A percentile compares a stretch with the other conserved stretches of the same genome.
These are phyloP conservation scores for Aptenodytes forsteri DNA, from an alignment of 2,113 vertebrate species.

Conservation along the genomic window DNA sequence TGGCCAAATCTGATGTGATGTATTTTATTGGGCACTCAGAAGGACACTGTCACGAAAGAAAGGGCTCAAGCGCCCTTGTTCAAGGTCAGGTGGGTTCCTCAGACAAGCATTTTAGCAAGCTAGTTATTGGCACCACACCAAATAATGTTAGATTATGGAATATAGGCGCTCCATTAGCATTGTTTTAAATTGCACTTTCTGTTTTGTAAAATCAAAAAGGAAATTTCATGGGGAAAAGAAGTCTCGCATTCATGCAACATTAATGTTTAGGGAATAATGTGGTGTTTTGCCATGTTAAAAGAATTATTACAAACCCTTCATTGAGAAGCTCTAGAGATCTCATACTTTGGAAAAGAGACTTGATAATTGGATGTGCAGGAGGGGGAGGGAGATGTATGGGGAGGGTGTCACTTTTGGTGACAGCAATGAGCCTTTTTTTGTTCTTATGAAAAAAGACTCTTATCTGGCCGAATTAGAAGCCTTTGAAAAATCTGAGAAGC, in stretches of 20 bases:
- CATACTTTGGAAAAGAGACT: slow-evolving; percentile 57
- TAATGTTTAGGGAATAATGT: slow-evolving; percentile 67
- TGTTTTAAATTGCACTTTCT: slow-evolving; percentile 65
- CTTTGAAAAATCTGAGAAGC: not conserved
- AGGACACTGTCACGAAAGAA: not conserved
- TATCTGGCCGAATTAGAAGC: slow-evolving; percentile 3
- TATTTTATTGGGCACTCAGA: not conserved
- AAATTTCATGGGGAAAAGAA: slow-evolving; percentile 63
- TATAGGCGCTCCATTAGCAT: slow-evolving; percentile 36
- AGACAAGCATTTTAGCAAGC: not conserved
- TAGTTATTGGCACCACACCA: not conserved
- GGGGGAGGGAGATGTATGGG: slow-evolving; percentile 26
- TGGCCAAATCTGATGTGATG: not conserved
- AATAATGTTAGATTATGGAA: slow-evolving; percentile 27
- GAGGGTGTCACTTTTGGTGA: slow-evolving; percentile 61
- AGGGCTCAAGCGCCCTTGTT: not conserved
- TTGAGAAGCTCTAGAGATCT: slow-evolving; percentile 67
- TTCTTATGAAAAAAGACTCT: not conserved
- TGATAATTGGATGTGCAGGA: slow-evolving; percentile 58
- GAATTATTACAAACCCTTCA: slow-evolving; percentile 70
- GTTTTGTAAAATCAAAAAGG: slow-evolving; percentile 66
- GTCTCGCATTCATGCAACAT: slow-evolving; percentile 66
- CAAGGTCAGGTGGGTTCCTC: not conserved
- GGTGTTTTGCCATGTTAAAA: slow-evolving; percentile 70
- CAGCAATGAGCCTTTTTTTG: slow-evolving; percentile 39